Percentiles rank a stretch among this genome's conserved stretches.
Conservation (phyloP, 2,113 vertebrate species). For the Sardina pilchardus region DNA sequence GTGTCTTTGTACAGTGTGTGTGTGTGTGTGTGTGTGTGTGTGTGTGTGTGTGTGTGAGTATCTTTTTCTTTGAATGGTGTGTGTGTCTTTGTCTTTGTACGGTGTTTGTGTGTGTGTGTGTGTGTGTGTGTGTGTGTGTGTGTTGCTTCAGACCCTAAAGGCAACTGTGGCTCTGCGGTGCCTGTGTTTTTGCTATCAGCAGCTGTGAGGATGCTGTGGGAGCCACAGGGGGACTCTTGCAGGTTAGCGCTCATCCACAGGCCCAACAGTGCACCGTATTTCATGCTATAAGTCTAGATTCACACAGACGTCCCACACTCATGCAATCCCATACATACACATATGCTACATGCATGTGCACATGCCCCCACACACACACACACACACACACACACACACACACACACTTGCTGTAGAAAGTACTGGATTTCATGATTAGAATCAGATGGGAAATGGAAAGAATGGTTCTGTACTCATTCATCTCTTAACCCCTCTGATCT, state of each 20-base stretch:
- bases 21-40: not conserved
- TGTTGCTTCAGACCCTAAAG: not conserved
- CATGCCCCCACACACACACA: not conserved
- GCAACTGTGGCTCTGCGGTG: not conserved
- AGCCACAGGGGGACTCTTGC: not conserved
- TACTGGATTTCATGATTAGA: not conserved
- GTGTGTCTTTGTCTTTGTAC: not conserved
- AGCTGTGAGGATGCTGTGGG: not conserved
- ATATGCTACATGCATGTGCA: not conserved
- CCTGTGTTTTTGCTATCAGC: not conserved
- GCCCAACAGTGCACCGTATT: not conserved
- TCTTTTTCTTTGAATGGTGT: not conserved
- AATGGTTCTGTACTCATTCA: not conserved
- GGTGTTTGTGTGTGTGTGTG: not conserved
- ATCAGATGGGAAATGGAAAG: not conserved
- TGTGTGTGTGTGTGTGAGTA: constrained; percentile 5
- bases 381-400: not conserved
- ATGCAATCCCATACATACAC: not conserved
- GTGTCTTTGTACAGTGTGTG: too few species aligned
- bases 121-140: not conserved
- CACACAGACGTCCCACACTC: not conserved
- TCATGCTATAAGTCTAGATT: not conserved
- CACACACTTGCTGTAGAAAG: not conserved
- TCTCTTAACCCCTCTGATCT: not conserved
- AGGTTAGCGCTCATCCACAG: not conserved